Conservation (phyloP, 2,888 invertebrate species). For the Epinotia demarniana region DNA sequence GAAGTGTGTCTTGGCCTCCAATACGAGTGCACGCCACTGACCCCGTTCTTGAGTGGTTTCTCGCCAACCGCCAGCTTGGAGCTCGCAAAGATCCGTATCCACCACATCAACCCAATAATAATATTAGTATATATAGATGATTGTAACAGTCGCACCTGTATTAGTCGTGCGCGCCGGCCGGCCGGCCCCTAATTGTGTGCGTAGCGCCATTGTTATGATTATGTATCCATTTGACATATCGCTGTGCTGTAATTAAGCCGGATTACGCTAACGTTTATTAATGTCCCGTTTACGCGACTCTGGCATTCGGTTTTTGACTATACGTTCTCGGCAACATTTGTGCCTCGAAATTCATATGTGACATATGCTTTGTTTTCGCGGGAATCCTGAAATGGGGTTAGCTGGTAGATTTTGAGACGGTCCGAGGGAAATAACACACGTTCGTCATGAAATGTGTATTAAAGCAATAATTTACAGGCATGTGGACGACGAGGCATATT, state of each 20-base stretch:
- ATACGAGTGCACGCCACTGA: too few species aligned
- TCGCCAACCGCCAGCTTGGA: too few species aligned
- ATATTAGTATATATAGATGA: not conserved
- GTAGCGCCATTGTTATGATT: slow-evolving; percentile 70
- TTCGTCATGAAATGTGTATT: too few species aligned
- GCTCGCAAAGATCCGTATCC: too few species aligned
- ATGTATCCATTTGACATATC: slow-evolving; percentile 77
- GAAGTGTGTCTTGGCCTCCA: too few species aligned
- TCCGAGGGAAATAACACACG: too few species aligned
- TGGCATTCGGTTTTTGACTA: slow-evolving; percentile 50
- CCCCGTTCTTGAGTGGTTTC: too few species aligned
- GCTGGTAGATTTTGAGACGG: too few species aligned
- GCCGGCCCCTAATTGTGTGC: slow-evolving; percentile 65
- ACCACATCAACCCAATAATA: too few species aligned
- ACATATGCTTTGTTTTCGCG: not conserved
- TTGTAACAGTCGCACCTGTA: slow-evolving; percentile 50
- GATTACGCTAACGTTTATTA: slow-evolving; percentile 41
- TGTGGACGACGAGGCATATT: too few species aligned
- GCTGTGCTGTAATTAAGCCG: slow-evolving; percentile 53
- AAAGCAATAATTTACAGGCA: too few species aligned
- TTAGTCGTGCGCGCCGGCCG: slow-evolving; percentile 34
- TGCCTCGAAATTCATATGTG: slow-evolving; percentile 5
- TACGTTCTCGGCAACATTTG: slow-evolving; percentile 12
- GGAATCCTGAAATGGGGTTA: not conserved
- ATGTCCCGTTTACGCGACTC: slow-evolving; percentile 46